Percentiles rank a stretch among this genome's conserved stretches.
These are phyloP conservation scores for Tipula vernalis DNA, from an alignment of 2,888 invertebrate species.

Conservation along the genomic window DNA sequence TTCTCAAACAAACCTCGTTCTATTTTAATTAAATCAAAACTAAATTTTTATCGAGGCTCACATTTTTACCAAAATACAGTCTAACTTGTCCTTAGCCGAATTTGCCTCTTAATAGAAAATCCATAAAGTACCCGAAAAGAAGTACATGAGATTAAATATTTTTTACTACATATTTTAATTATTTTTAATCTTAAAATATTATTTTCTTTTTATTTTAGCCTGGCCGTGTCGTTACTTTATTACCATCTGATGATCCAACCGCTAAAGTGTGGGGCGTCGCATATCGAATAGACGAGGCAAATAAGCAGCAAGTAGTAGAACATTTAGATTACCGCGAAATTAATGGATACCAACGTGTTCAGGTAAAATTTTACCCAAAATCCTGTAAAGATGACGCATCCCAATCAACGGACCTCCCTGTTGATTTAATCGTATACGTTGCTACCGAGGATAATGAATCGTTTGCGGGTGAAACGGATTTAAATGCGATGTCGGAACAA, in stretches of 20 bases:
- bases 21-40: too few relatives aligned
- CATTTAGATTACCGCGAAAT: conserved; percentile 87
- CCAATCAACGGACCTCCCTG: conserved; percentile 32
- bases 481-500: conserved; percentile 67
- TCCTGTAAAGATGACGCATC: conserved; percentile 36
- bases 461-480: conserved; percentile 50
- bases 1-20: too few relatives aligned
- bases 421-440: conserved; percentile 53
- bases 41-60: too few relatives aligned
- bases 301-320: conserved; percentile 55
- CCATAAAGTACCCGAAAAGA: too few relatives aligned
- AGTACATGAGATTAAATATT: too few relatives aligned
- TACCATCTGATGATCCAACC: conserved; percentile 45
- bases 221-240: conserved; percentile 77
- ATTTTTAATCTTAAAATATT: too few relatives aligned
- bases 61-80: too few relatives aligned
- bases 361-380: conserved; percentile 58
- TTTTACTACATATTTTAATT: too few relatives aligned
- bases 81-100: too few relatives aligned
- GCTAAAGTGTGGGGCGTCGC: conserved; percentile 84
- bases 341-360: conserved; percentile 72
- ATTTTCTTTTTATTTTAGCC: conserved; percentile 44
- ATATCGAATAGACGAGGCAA: conserved; percentile 63
- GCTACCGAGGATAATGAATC: conserved; percentile 70
- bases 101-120: too few relatives aligned